Base-by-base conservation (phyloP, 2,113 vertebrate genomes). In the Ptychochromis oligacanthus region DNA sequence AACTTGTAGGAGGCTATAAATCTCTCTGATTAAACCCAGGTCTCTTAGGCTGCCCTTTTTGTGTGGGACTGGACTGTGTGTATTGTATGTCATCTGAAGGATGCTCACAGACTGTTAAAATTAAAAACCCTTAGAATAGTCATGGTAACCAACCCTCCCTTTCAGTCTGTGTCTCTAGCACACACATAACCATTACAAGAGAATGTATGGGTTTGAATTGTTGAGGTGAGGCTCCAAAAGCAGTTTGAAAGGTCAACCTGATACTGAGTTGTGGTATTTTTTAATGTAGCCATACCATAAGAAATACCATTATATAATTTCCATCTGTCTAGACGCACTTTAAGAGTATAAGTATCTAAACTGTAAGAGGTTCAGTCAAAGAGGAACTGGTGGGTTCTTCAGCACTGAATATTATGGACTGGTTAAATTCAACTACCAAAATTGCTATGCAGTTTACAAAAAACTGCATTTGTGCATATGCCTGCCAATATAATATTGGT, bases 21-120 rank as follows among this genome's bases (percentile, higher is more conserved):
- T 91, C 65, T 93, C 90, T 89, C 74, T 89, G 80, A 94, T 88
- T 91, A 89, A 84, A 81, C 90, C 83, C 79, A 90, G 82, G 83
- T 91, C 89, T 86, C 74, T 88, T 74, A 82, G 88, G 70, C 77
- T 82, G 83, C 87, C 83, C 87, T 82, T 82, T 89, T 88, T 88
- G 83, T 92, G 64, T 82, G 75, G 57, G 84, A 81, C 79, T 79
- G 61, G 57, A 72, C 78, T 64, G 77, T 91, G 83, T 93, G 83
- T 85, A 82, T 89, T 88, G 75, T 77, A 83, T 92, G 88, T 95
- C 88, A 85, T 82, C 43, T 84, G 79, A 91, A 75, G 86, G 83
- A 64, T 91, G 84, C 82, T 86, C 84, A 77, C 85, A 86, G 84
- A 82, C 92, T 94, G 93, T 95, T 92, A 75, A 93, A 93, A 95